phyloP scores from a whole-genome alignment of 2,797 vertebrate genomes.

The Sebastes aleutianus region DNA sequence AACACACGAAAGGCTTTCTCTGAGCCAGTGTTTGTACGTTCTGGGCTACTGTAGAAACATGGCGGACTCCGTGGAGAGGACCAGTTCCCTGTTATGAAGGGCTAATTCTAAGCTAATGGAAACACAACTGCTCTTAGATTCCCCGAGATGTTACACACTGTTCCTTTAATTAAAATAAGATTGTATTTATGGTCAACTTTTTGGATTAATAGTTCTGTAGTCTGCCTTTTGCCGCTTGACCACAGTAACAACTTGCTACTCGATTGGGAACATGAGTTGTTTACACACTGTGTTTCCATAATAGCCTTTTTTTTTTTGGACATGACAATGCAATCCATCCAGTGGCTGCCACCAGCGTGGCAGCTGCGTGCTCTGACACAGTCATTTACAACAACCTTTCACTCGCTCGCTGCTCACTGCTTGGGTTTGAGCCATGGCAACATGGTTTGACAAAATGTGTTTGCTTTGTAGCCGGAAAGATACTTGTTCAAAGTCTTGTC shows the following conservation, averaged over 20 bases:
- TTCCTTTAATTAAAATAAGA: background rate
- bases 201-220: background rate
- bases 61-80: too few relatives aligned
- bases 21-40: too few relatives aligned
- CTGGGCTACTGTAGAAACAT: too few relatives aligned
- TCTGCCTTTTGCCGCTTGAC: background rate
- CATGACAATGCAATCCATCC: constrained; percentile 62
- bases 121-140: too few relatives aligned
- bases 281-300: constrained; percentile 59
- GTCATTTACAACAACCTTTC: constrained; percentile 67
- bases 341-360: constrained; percentile 48
- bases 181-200: too few relatives aligned
- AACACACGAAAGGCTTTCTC: too few relatives aligned
- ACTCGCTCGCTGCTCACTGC: constrained; percentile 49
- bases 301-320: constrained; percentile 26
- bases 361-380: constrained; percentile 51
- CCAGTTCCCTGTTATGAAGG: too few relatives aligned
- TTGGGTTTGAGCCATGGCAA: constrained; percentile 44
- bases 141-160: too few relatives aligned
- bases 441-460: constrained; percentile 36
- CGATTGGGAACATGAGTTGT: constrained; percentile 35
- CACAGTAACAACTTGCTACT: constrained; percentile 12
- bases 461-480: constrained; percentile 41
- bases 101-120: too few relatives aligned
- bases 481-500: constrained; percentile 34